phyloP scores from a whole-genome alignment of 2,888 invertebrate genomes.

The Drosophila antonietae region DNA sequence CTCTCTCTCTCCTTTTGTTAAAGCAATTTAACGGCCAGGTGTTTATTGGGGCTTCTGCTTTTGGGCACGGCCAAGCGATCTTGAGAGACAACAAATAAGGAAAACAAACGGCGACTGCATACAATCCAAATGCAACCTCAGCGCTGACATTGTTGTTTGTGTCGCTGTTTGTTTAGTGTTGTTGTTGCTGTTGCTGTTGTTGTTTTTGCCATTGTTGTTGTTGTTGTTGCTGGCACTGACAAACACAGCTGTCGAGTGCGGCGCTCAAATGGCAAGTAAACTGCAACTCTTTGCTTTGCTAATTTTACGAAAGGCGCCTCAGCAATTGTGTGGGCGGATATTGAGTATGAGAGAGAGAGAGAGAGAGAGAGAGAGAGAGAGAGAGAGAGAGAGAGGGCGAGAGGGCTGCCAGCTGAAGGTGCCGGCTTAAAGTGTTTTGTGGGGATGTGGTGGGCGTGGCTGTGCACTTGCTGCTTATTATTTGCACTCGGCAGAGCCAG shows the following conservation, averaged over 20 bases:
- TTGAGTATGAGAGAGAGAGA: conserved; percentile 6
- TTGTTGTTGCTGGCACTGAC: conserved; percentile 60
- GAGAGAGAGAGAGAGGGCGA: not conserved
- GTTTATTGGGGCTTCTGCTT: conserved; percentile 32
- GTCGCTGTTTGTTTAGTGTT: conserved; percentile 7
- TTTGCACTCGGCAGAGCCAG: conserved; percentile 79
- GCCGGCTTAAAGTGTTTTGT: conserved; percentile 27
- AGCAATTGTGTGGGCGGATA: conserved; percentile 72
- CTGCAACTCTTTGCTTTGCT: conserved; percentile 81
- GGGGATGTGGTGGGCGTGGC: conserved; percentile 52
- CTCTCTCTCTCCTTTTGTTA: too few relatives aligned
- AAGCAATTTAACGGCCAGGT: conserved; percentile 17
- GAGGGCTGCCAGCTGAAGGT: conserved; percentile 37
- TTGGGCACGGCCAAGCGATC: conserved; percentile 40
- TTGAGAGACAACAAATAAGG: conserved; percentile 51
- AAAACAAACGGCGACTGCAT: conserved; percentile 45
- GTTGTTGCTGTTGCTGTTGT: conserved; percentile 8
- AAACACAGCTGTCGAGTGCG: conserved; percentile 78
- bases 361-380: too few relatives aligned
- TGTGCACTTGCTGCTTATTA: conserved; percentile 80
- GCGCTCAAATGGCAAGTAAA: conserved; percentile 80
- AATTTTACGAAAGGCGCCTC: conserved; percentile 59
- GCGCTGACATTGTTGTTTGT: conserved; percentile 38
- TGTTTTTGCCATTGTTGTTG: conserved; percentile 12
- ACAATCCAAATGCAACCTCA: conserved; percentile 53